phyloP scores from a whole-genome alignment of 2,888 invertebrate genomes.

The Drosophila mimica region DNA sequence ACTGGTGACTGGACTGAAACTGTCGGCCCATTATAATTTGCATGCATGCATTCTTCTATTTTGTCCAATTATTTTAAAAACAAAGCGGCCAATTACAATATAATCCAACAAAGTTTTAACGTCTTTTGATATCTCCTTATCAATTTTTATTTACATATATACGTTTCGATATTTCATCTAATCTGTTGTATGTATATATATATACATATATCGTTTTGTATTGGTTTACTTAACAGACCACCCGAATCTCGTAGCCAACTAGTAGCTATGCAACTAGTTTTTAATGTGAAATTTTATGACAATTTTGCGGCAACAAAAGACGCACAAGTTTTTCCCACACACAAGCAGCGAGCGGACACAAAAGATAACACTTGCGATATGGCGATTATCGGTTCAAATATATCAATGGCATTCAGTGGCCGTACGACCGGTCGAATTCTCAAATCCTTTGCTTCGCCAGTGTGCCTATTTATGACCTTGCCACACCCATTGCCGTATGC shows the following conservation, averaged over 20 bases:
- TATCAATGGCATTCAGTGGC: conserved; percentile 55
- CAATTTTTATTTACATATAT: background rate
- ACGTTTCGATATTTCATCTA: background rate
- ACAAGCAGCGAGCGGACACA: conserved; percentile 10
- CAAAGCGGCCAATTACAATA: too few relatives aligned
- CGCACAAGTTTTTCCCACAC: conserved; percentile 60
- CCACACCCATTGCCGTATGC: conserved; percentile 55
- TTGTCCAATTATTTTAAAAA: background rate
- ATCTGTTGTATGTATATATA: background rate
- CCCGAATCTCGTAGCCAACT: conserved; percentile 38
- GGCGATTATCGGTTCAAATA: conserved; percentile 53
- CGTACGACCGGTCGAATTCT: conserved; percentile 2
- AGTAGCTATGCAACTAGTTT: conserved; percentile 23
- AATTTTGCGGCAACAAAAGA: conserved; percentile 61
- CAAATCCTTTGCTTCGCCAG: conserved; percentile 53
- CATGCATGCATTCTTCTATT: background rate
- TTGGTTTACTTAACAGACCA: conserved; percentile 35
- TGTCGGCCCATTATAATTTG: background rate
- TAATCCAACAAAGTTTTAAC: background rate
- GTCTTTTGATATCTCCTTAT: background rate
- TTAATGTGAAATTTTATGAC: conserved; percentile 65
- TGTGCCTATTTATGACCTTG: conserved; percentile 56
- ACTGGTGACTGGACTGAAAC: too few relatives aligned
- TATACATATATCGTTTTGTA: background rate
- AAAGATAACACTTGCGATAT: conserved; percentile 48